Base-by-base conservation (phyloP, 2,797 vertebrate genomes). In the Poeciliopsis turneri region DNA sequence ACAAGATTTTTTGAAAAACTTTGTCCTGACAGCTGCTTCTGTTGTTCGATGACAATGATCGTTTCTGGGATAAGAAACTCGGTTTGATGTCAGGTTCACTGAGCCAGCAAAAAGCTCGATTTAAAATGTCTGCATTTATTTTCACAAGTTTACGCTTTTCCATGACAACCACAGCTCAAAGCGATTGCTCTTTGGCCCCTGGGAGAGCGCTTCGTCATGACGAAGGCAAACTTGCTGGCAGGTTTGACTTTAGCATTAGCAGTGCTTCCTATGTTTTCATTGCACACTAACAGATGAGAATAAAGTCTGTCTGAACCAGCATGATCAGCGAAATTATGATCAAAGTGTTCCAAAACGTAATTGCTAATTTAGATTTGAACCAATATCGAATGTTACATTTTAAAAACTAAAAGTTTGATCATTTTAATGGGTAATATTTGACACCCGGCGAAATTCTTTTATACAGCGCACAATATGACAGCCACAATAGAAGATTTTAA, bases 401-500 rank as follows among this genome's bases (percentile, higher is more conserved):
- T 5, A 68, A 11, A 70, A 70, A n/a, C 23, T 45, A 70, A 28
- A 70, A 16, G 41, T 70, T 45, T 0, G 3, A 43, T 69, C 25
- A 43, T 25, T 69, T 69, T 69, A 43, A 43, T 13, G 23, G 11
- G 23, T n/a, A n/a, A 43, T 12, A 43, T 69, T 41, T 69, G 2
- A 69, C n/a, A 43, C 39, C 39, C 39, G 43, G 66, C 23, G 0
- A 69, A 69, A 43, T 69, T 25, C 2, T 16, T 45, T 45, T 45
- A n/a, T 16, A 3, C 39, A 45, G 41, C 28, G 68, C 36, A 43
- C 66, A 69, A 6, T 39, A 43, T 69, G 68, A 45, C 41, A 45
- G 41, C 91, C 90, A 89, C 88, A 86, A 90, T 79, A 90, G 78
- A 86, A 86, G 88, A 91, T 84, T 91, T 78, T 79, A 87, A 92